Conservation (phyloP, 2,797 vertebrate species). For the Sternotherus odoratus region DNA sequence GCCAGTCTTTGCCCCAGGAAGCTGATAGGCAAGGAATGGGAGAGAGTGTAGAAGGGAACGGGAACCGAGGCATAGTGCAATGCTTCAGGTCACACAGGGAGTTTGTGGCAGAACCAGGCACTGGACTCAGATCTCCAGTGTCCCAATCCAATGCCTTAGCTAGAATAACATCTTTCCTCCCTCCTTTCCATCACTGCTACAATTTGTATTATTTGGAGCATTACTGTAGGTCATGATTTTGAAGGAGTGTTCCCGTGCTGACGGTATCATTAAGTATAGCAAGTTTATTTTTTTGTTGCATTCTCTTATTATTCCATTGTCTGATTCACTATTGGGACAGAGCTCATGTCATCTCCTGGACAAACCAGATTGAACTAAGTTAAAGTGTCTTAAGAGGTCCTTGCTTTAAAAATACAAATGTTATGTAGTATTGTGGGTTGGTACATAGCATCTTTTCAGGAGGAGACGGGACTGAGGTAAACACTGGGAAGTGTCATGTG, state of each 20-base stretch:
- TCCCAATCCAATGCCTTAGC: background rate
- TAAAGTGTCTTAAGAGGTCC: background rate
- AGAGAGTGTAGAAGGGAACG: background rate
- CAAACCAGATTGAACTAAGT: background rate
- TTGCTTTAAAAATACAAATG: background rate
- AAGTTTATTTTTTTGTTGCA: background rate
- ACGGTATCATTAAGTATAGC: background rate
- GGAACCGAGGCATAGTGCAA: background rate
- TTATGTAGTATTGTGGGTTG: background rate
- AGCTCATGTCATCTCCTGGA: background rate
- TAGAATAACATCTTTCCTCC: background rate
- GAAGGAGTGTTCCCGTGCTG: fast-evolving
- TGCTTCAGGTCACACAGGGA: background rate
- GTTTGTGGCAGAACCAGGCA: background rate
- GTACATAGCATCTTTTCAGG: background rate
- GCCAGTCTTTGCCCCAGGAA: background rate
- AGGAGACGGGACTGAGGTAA: no score
- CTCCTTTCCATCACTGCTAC: background rate
- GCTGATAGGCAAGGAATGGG: fast-evolving
- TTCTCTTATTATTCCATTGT: background rate
- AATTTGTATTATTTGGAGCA: background rate
- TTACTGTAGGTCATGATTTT: background rate
- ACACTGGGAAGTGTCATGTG: background rate
- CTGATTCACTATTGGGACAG: background rate
- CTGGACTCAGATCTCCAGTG: no score